Evolutionary conservation across 1,140 invertebrate species (phyloP), one percentile per base, ranked within the genome.

Genomic region (Drosophila murphyi): DNA sequence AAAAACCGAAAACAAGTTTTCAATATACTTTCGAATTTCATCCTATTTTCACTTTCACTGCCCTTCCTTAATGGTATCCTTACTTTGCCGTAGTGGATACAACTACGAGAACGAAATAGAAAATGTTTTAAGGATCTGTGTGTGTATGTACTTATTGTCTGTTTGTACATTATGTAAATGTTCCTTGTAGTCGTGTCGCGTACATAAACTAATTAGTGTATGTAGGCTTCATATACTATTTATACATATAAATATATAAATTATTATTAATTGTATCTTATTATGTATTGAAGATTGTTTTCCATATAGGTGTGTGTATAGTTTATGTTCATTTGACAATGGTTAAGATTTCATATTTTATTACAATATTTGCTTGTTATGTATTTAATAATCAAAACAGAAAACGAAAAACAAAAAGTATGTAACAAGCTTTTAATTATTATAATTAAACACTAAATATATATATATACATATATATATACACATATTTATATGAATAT

Each of bases 151-250:
- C 48, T 81, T 75, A 77, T 67, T 74, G 71, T 89, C 79, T 88
- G 85, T 88, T 88, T 89, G 85, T 89, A 89, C 75, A 89, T 89
- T 89, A 89, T 89, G 85, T 89, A 89, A 89, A 89, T 89, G 85
- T 89, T 89, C 85, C 85, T 89, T 72, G 78, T 86, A 86, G 82
- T 72, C 63, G 81, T 62, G 73, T 69, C 37, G 67, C 57, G 52
- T 64, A 8, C 59, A 72, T 64, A 31, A 56, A 55, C 54, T 72
- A 63, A 76, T 63, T 43, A 34, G 72, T 62, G 32, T 70, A 57
- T 61, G 70, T 72, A 72, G 63, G 39, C 64, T 55, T 62, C 37
- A 57, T 51, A 31, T 12, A 73, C 62, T 57, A 73, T 59, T 7
- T 37, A 68, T 28, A 65, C n/a, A 59, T 45, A 72, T 45, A 51